Conservation (phyloP, 1,140 invertebrate genomes). For the Drosophila burlai region DNA sequence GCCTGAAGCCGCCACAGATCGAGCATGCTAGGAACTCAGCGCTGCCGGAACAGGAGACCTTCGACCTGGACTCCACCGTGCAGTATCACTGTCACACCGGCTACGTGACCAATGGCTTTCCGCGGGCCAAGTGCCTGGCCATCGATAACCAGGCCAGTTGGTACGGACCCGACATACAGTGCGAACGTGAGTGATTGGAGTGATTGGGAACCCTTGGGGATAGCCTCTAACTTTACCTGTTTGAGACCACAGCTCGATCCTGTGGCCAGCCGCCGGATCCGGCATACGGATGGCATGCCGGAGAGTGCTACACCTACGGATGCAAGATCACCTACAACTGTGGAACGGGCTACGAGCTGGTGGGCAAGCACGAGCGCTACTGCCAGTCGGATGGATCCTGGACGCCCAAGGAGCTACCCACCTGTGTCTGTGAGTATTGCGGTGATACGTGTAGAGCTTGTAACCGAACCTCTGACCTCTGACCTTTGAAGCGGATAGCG, state of each 20-base stretch:
- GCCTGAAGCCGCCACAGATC: conserved; percentile 93
- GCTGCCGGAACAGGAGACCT: conserved; percentile 91
- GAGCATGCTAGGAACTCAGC: conserved; percentile 95
- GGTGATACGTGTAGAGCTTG: conserved; percentile 24
- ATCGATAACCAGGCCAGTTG: conserved; percentile 94
- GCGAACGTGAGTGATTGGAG: conserved; percentile 93
- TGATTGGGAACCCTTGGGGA: background rate
- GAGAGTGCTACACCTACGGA: conserved; percentile 96
- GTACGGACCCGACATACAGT: conserved; percentile 97
- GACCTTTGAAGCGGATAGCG: conserved; percentile 74
- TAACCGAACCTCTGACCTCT: conserved; percentile 55
- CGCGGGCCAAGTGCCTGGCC: conserved; percentile 91
- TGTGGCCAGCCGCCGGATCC: conserved; percentile 95
- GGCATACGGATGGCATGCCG: conserved; percentile 95
- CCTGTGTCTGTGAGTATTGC: conserved; percentile 92
- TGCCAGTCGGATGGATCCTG: conserved; percentile 95
- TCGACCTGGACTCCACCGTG: conserved; percentile 93
- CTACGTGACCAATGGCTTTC: conserved; percentile 74
- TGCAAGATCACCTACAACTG: conserved; percentile 97
- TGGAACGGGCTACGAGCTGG: conserved; percentile 94
- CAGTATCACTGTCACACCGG: conserved; percentile 95
- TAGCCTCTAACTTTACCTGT: background rate
- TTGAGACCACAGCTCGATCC: conserved; percentile 88
- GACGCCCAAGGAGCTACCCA: conserved; percentile 95
- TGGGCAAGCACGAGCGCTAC: conserved; percentile 92